Evolutionary conservation across 1,140 invertebrate species (phyloP).

Genomic region (Leptonema lineaticorne): DNA sequence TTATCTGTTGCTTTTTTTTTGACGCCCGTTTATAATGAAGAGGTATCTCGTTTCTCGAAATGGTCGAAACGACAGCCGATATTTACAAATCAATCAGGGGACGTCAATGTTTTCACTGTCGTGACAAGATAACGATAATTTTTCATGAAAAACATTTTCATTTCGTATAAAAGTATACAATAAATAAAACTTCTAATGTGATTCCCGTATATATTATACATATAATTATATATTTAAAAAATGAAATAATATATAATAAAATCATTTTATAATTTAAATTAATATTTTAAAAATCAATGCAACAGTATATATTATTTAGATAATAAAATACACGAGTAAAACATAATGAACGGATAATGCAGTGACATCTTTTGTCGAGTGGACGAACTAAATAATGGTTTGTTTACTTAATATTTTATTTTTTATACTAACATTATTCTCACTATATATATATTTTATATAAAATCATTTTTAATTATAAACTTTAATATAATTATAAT

Average conservation of each 20-base stretch:
- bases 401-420: slow-evolving; percentile 18
- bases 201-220: no score
- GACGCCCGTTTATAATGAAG: slow-evolving; percentile 15
- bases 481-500: no score
- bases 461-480: no score
- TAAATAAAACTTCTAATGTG: no score
- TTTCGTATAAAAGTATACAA: no score
- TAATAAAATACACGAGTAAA: background rate
- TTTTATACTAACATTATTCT: no score
- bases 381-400: slow-evolving; percentile 3
- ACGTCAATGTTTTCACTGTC: slow-evolving; percentile 7
- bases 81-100: slow-evolving; percentile 31
- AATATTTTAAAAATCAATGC: no score
- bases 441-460: no score
- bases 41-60: slow-evolving; percentile 13
- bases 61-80: slow-evolving; percentile 21
- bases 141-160: background rate
- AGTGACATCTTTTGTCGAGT: slow-evolving; percentile 13
- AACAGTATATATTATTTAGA: no score
- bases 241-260: no score
- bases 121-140: slow-evolving; percentile 25
- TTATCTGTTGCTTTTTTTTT: slow-evolving; percentile 17
- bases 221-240: no score
- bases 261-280: no score
- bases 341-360: background rate